These are phyloP conservation scores for Leptosomus discolor DNA, from an alignment of 2,113 vertebrate species.

Conservation along the genomic window DNA sequence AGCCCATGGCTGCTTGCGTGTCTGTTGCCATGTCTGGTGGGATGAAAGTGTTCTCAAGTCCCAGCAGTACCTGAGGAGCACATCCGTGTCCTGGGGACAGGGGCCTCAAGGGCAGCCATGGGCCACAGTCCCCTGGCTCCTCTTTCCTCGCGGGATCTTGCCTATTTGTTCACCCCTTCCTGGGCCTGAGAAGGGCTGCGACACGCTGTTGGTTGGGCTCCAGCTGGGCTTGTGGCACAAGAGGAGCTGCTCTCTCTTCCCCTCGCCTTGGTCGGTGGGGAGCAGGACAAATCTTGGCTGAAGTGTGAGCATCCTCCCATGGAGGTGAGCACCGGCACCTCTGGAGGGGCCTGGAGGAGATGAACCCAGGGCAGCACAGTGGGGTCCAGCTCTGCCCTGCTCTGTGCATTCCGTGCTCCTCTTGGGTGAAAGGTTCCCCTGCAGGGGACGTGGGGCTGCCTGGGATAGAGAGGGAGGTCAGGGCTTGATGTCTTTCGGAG, in stretches of 20 bases:
- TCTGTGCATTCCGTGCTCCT: rapidly evolving
- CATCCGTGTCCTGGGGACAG: neutral
- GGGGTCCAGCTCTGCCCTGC: neutral
- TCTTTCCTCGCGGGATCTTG: neutral
- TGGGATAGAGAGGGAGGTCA: neutral
- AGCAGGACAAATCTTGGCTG: neutral
- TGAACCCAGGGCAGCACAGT: neutral
- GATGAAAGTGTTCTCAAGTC: neutral
- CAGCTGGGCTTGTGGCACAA: neutral
- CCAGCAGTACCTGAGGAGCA: neutral
- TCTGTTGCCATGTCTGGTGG: rapidly evolving
- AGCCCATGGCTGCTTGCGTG: rapidly evolving
- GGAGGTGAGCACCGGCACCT: rapidly evolving
- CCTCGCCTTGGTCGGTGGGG: rapidly evolving
- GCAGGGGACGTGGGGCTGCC: neutral
- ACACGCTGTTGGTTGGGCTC: rapidly evolving
- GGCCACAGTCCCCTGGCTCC: neutral
- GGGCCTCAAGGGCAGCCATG: neutral
- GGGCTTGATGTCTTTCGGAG: neutral
- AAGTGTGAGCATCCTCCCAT: neutral
- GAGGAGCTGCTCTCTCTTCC: neutral
- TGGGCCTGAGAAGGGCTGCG: neutral
- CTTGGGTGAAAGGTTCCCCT: neutral
- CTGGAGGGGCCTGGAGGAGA: neutral
- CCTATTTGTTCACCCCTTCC: neutral